phyloP scores from a whole-genome alignment of 2,888 invertebrate species.

The Tenthredo notha region DNA sequence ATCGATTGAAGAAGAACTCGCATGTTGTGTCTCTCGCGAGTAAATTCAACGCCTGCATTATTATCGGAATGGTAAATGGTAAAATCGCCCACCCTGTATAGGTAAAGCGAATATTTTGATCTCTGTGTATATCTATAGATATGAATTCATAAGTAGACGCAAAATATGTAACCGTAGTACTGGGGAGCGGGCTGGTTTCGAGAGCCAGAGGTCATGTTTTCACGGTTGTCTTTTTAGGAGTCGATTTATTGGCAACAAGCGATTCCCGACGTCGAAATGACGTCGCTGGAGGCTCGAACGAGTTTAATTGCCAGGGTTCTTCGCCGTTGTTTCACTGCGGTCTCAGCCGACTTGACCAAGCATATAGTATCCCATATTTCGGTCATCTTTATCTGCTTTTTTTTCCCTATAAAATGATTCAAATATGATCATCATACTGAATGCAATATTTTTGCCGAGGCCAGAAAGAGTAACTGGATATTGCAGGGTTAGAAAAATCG shows the following conservation, averaged over 20 bases:
- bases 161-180: slow-evolving; percentile 45
- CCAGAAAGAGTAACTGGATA: not conserved
- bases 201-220: slow-evolving; percentile 53
- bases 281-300: slow-evolving; percentile 52
- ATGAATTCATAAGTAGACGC: slow-evolving; percentile 30
- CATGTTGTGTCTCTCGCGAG: not conserved
- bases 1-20: not conserved
- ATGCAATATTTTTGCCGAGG: not conserved
- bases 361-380: slow-evolving; percentile 17
- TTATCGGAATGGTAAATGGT: not conserved
- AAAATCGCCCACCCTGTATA: not conserved
- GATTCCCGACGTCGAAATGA: slow-evolving; percentile 52
- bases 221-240: slow-evolving; percentile 53
- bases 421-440: not conserved
- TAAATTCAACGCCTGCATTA: not conserved
- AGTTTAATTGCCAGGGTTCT: slow-evolving; percentile 45
- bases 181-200: slow-evolving; percentile 26
- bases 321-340: slow-evolving; percentile 42
- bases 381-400: not conserved
- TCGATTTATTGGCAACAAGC: slow-evolving; percentile 53
- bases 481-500: not conserved
- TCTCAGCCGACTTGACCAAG: not conserved
- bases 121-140: not conserved
- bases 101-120: not conserved
- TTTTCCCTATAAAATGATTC: not conserved